phyloP scores from a whole-genome alignment of 2,888 invertebrate species.

The Chirona hameri region DNA sequence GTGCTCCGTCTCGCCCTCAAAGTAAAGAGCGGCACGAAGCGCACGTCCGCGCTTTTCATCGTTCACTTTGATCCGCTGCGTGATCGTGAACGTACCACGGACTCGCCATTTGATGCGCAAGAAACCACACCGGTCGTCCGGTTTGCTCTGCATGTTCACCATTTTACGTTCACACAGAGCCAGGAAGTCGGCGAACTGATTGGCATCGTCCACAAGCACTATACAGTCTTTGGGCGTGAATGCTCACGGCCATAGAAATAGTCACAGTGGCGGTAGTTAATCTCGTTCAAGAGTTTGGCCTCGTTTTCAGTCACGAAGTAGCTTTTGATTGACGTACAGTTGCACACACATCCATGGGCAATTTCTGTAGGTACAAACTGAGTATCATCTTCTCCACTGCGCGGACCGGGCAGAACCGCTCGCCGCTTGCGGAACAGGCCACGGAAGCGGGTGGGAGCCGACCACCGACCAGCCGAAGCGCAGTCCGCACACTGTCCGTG shows the following conservation, averaged over 20 bases:
- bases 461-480: constrained; percentile 87
- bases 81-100: constrained; percentile 70
- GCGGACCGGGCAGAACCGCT: constrained; percentile 60
- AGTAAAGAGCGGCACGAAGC: constrained; percentile 90
- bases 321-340: constrained; percentile 85
- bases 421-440: constrained; percentile 69
- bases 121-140: constrained; percentile 76
- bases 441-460: constrained; percentile 76
- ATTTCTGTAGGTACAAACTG: constrained; percentile 80
- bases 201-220: constrained; percentile 80
- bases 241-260: constrained; percentile 81
- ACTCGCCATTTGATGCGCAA: constrained; percentile 89
- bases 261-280: constrained; percentile 88
- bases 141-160: constrained; percentile 52
- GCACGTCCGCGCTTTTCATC: constrained; percentile 58
- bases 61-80: constrained; percentile 29
- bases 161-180: constrained; percentile 84
- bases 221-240: constrained; percentile 87
- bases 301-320: constrained; percentile 90
- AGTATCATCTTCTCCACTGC: constrained; percentile 89
- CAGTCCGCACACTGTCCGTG: constrained; percentile 50
- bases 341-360: constrained; percentile 85
- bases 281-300: constrained; percentile 83
- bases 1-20: constrained; percentile 81
- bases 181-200: constrained; percentile 71